A percentile compares a stretch with the other conserved stretches of the same genome.
Conservation (phyloP, 2,113 vertebrate genomes). For the Lipotes vexillifer region DNA sequence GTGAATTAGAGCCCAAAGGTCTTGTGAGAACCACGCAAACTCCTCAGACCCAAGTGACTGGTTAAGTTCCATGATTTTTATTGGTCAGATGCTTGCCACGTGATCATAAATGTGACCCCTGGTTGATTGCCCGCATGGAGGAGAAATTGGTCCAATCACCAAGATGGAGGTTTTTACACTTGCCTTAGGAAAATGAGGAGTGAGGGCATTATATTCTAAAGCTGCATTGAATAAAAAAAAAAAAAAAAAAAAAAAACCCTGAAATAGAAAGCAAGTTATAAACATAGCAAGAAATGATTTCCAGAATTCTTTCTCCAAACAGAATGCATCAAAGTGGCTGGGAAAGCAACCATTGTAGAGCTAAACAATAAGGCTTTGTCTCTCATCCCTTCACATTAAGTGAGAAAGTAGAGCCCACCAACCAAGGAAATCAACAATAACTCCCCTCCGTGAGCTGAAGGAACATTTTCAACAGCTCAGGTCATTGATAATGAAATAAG, state of each 20-base stretch:
- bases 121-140: not conserved
- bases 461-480: not conserved
- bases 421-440: slow-evolving; percentile 15
- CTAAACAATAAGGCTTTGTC: slow-evolving; percentile 37
- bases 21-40: not conserved
- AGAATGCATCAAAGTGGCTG: slow-evolving; percentile 9
- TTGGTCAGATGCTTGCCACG: not conserved
- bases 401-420: not conserved
- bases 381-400: not conserved
- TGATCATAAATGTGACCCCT: not conserved
- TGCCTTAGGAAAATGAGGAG: slow-evolving; percentile 15
- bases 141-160: not conserved
- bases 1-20: not conserved
- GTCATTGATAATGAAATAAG: not conserved
- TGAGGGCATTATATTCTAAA: slow-evolving; percentile 28
- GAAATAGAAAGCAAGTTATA: slow-evolving; percentile 33
- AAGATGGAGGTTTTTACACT: slow-evolving; percentile 32
- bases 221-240: slow-evolving; percentile 39
- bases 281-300: slow-evolving; percentile 51
- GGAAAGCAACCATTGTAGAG: slow-evolving; percentile 18
- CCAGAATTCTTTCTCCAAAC: slow-evolving; percentile 24
- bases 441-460: not conserved
- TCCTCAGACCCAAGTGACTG: not conserved
- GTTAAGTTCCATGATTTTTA: not conserved
- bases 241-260: not conserved